These are phyloP conservation scores for Drosophila sordidula DNA, from an alignment of 2,888 invertebrate species.

Conservation along the genomic window DNA sequence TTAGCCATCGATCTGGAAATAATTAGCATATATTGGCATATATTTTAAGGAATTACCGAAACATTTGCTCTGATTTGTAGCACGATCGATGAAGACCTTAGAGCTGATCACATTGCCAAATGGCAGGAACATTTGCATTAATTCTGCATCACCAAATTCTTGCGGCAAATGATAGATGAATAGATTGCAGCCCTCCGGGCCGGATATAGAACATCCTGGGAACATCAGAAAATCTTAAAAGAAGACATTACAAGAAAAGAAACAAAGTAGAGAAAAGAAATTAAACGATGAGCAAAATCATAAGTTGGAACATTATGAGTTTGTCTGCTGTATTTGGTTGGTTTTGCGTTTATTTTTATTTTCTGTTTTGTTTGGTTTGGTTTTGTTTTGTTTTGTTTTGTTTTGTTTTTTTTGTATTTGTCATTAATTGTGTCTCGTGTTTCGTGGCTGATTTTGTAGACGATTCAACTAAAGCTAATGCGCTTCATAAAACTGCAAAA, in stretches of 20 bases:
- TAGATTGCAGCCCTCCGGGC: slow-evolving; percentile 99
- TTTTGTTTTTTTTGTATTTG: no score
- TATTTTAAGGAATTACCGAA: slow-evolving; percentile 90
- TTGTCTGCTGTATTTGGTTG: slow-evolving; percentile 43
- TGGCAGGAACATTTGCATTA: slow-evolving; percentile 99
- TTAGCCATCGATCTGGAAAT: neutral
- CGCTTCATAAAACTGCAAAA: slow-evolving; percentile 46
- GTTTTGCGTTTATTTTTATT: slow-evolving; percentile 16
- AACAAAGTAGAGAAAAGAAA: slow-evolving; percentile 75
- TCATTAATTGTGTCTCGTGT: slow-evolving; percentile 57
- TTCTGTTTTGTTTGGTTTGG: slow-evolving; percentile 3
- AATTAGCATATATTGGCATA: neutral
- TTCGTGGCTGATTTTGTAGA: slow-evolving; percentile 59
- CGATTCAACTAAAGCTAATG: slow-evolving; percentile 62
- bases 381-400: neutral
- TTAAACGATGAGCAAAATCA: slow-evolving; percentile 74
- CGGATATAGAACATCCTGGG: slow-evolving; percentile 97
- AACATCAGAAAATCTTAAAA: slow-evolving; percentile 90
- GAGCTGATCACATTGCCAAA: slow-evolving; percentile 99
- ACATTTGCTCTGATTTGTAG: slow-evolving; percentile 99
- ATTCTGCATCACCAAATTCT: slow-evolving; percentile 99
- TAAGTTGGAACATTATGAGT: slow-evolving; percentile 63
- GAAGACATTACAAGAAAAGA: slow-evolving; percentile 86
- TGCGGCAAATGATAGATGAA: slow-evolving; percentile 99
- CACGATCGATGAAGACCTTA: slow-evolving; percentile 99